Evolutionary conservation across 2,797 vertebrate species (phyloP).

Genomic region (Syndactyla subalaris): DNA sequence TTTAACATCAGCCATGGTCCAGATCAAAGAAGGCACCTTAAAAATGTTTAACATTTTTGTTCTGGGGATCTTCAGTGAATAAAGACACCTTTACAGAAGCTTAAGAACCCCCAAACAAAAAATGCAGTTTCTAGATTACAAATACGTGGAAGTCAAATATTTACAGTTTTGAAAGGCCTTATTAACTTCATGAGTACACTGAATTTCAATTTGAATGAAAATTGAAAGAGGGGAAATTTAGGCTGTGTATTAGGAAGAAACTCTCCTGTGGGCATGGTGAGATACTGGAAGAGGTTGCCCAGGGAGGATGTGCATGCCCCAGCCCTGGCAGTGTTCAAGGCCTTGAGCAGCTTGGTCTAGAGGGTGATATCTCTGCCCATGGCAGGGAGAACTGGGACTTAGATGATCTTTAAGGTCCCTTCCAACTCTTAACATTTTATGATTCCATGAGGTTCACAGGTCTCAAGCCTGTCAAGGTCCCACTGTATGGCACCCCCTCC

Average conservation of each 20-base stretch:
- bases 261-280: background rate
- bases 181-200: too few relatives aligned
- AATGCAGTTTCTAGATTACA: background rate
- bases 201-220: too few relatives aligned
- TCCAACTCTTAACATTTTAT: background rate
- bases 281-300: background rate
- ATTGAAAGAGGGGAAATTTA: too few relatives aligned
- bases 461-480: background rate
- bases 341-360: background rate
- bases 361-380: background rate
- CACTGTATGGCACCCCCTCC: background rate
- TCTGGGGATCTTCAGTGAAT: background rate
- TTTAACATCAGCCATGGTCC: background rate
- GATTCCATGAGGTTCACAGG: background rate
- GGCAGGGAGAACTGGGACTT: background rate
- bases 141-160: background rate
- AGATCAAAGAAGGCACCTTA: background rate
- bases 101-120: background rate
- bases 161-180: background rate
- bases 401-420: background rate
- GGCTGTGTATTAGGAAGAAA: too few relatives aligned
- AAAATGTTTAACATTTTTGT: background rate
- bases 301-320: background rate
- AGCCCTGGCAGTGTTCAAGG: background rate
- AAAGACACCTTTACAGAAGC: background rate